Evolutionary conservation across 2,888 invertebrate species (phyloP), one percentile per base, ranked within the genome.

Genomic region (Oscheius sp.): DNA sequence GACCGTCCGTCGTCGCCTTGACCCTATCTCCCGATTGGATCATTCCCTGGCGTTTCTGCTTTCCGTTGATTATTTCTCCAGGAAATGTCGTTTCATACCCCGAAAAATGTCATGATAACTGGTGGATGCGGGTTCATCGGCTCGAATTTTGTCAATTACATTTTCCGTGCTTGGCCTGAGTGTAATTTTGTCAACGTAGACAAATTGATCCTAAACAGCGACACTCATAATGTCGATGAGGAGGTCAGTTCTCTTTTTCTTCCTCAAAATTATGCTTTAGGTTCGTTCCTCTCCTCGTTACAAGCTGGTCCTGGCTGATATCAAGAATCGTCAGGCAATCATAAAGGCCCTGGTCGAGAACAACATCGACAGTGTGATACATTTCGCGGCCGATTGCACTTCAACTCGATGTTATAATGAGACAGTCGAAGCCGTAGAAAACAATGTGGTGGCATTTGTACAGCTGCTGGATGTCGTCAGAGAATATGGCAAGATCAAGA

Each of bases 71-170:
- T 18, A 21, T 58, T 25, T 43, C 21, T 41, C 61, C 18, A 1
- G 21, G 13, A 41, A 55, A 70, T 70, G 70, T 35, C 59, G 3
- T 12, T 23, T 49, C 73, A 73, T 58, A 74, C 63, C 23, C 81
- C 81, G 18, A 78, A 78, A 77, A 87, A 85, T 72, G 84, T 87
- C 53, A 75, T 86, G 55, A 83, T 87, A 53, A 87, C 87, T 21
- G 87, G 87, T 9, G 87, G 86, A 0, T 87, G 87, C 64, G 87
- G 87, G n/a, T 87, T 87, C 74, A 87, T 87, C 58, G 87, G 87
- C 2, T 83, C 87, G 13, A 87, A 87, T 74, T 88, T 86, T 61
- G 78, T 87, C 58, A 87, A 87, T 63, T 87, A 77, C 74, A 81
- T 83, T 64, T 76, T 77, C 41, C 66, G 73, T 45, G 87, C 82